Conservation (phyloP, 2,113 vertebrate genomes). For the Crotalus tigris region DNA sequence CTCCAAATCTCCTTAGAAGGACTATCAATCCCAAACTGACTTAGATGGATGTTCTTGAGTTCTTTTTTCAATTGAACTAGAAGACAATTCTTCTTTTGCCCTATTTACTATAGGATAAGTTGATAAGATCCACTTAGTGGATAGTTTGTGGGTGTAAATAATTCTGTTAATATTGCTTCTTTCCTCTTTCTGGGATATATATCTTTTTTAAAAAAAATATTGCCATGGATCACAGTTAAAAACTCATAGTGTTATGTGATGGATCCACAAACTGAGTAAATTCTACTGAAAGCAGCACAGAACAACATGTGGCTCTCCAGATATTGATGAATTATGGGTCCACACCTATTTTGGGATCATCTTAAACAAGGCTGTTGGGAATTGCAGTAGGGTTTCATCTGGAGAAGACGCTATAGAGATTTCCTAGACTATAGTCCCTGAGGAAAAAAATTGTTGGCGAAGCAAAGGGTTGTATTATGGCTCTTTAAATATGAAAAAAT, state of each 20-base stretch:
- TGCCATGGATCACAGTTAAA: not conserved
- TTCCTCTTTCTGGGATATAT: not conserved
- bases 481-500: not conserved
- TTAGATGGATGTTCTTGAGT: not conserved
- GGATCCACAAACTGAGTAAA: not conserved
- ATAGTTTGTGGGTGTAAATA: not conserved
- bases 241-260: not conserved
- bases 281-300: not conserved
- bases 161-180: not conserved
- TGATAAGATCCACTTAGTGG: too few species aligned
- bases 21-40: too few species aligned
- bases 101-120: not conserved
- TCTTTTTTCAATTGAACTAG: not conserved
- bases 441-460: not conserved
- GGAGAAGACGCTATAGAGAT: not conserved
- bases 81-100: not conserved
- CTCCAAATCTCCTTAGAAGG: not conserved
- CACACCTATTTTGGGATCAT: not conserved
- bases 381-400: not conserved
- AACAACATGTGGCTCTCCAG: not conserved
- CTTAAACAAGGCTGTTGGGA: too few species aligned
- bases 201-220: too few species aligned
- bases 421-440: not conserved
- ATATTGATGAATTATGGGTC: not conserved
- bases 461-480: not conserved